These are phyloP conservation scores for Coracopsis vasa DNA, from an alignment of 2,113 vertebrate genomes.

Conservation along the genomic window DNA sequence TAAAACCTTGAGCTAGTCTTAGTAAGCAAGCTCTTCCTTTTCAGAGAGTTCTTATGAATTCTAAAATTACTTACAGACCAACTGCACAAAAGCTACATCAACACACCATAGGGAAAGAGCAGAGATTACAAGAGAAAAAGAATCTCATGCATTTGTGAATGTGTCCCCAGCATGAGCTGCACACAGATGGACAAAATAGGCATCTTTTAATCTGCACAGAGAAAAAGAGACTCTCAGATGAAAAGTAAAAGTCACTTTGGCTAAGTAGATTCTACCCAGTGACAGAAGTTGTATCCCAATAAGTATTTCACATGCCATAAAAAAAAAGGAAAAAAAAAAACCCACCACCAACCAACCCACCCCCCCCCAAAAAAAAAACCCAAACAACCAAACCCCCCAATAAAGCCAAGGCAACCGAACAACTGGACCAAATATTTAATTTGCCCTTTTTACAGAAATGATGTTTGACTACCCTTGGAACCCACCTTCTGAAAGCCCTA, in stretches of 20 bases:
- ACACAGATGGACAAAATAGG: neutral
- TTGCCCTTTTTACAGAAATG: neutral
- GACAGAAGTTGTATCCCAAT: neutral
- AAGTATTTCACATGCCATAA: neutral
- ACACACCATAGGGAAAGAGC: neutral
- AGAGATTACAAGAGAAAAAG: neutral
- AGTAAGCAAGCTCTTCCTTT: neutral
- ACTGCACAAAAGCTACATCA: neutral
- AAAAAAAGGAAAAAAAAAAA: neutral
- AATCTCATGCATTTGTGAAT: neutral
- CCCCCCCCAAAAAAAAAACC: too few species aligned
- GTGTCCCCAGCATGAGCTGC: neutral
- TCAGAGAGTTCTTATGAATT: constrained; percentile 34
- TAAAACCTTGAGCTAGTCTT: constrained; percentile 10
- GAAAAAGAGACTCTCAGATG: neutral
- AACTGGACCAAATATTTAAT: neutral
- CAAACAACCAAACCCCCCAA: neutral
- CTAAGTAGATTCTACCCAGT: neutral
- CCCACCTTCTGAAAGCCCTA: neutral
- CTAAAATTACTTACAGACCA: neutral
- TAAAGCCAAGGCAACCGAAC: neutral
- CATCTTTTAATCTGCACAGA: neutral
- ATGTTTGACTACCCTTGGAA: neutral
- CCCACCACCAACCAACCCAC: neutral
- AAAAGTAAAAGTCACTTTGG: neutral